Base-by-base conservation (phyloP, 2,888 invertebrate genomes). In the Drosophila falleni region DNA sequence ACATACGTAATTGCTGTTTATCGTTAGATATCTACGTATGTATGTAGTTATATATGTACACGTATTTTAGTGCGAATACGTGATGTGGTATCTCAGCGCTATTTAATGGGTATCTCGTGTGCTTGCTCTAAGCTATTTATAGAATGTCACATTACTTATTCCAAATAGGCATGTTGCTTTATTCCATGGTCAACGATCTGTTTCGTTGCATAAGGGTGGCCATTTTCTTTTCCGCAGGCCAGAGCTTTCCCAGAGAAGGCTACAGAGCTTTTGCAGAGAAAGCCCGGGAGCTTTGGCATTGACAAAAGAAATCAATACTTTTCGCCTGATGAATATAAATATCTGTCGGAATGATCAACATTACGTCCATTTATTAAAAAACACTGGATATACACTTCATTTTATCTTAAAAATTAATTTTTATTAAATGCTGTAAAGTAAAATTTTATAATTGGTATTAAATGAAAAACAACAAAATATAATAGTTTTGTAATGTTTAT, bases 401-500 rank as follows among this genome's bases (percentile, higher is more conserved):
- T 8, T 33, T 23, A 9, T 39, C 19, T 39, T 0, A 35, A 5
- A 23, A 9, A 10, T 29, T 19, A 16, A 11, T 31, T 31, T 54
- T 54, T 55, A 53, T 53, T 39, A 16, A 41, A 8, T 29, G 46
- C 46, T 46, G 44, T 16, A 56, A 46, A 3, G 3, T 4, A 35
- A 29, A 29, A 26, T 15, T 37, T 23, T n/a, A 11, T 23, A 39
- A 3, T 8, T 8, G 10, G 13, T 8, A 4, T 51, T 37, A 10
- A 47, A 29, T 29, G 13, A 61, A 49, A 41, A n/a, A 39, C 16
- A 46, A 53, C 3, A 13, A 3, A 31, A 9, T 63, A 15, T 35
- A 31, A 46, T 62, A 42, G 54, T 68, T 62, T 68, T 63, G 63
- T 63, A 63, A 53, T 68, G 39, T 77, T 68, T 81, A 84, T 83